These are phyloP conservation scores for Eledona agricola DNA, from an alignment of 2,888 invertebrate genomes.

Conservation along the genomic window DNA sequence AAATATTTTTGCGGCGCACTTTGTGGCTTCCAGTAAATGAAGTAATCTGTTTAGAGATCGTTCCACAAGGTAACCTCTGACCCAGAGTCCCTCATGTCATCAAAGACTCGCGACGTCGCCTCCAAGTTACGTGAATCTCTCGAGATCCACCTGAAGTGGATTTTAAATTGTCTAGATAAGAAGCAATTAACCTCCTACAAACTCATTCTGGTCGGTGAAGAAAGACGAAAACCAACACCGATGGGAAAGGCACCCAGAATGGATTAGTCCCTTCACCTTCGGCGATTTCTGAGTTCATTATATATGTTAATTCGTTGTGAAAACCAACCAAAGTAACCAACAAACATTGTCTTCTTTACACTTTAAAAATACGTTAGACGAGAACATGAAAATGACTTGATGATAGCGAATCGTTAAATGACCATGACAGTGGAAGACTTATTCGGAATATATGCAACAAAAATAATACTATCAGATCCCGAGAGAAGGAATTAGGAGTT, in stretches of 20 bases:
- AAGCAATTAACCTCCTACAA: slow-evolving; percentile 19
- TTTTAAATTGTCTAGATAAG: slow-evolving; percentile 39
- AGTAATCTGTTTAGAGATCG: slow-evolving; percentile 50
- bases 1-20: slow-evolving; percentile 5
- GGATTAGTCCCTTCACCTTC: no score
- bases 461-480: no score
- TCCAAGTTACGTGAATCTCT: slow-evolving; percentile 38
- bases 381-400: no score
- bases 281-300: no score
- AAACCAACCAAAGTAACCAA: no score
- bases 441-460: no score
- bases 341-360: no score
- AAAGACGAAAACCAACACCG: slow-evolving; percentile 39
- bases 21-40: slow-evolving; percentile 37
- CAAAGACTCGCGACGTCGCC: slow-evolving; percentile 44
- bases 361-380: no score
- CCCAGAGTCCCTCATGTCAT: slow-evolving; percentile 51
- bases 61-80: slow-evolving; percentile 46
- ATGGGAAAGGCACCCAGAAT: slow-evolving; percentile 39
- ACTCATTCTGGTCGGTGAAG: slow-evolving; percentile 24
- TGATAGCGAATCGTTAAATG: no score
- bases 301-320: no score
- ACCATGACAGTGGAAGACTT: no score
- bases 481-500: no score
- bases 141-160: slow-evolving; percentile 43